Conservation (phyloP, 2,113 vertebrate genomes). For the Suricata suricatta region DNA sequence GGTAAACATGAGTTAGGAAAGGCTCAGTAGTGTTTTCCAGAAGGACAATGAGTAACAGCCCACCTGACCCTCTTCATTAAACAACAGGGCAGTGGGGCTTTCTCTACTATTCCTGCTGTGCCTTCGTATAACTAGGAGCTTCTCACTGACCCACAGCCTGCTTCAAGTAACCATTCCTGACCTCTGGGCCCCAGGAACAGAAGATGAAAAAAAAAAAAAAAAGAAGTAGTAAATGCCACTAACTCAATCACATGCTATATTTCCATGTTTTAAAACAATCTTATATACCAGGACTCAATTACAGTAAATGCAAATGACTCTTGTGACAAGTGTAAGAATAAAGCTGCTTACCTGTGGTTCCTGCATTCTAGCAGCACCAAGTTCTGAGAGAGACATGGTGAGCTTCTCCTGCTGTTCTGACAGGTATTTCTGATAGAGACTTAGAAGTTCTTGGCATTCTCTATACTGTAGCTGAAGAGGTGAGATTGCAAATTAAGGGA, state of each 20-base stretch:
- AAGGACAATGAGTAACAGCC: constrained; percentile 28
- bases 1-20: constrained; percentile 19
- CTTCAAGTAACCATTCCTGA: neutral
- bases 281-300: neutral
- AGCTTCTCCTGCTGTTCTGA: constrained; percentile 95
- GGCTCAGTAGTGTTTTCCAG: constrained; percentile 9
- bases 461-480: constrained; percentile 95
- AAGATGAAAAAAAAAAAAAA: constrained; percentile 21
- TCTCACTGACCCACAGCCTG: neutral
- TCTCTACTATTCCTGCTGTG: constrained; percentile 24
- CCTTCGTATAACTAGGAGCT: neutral
- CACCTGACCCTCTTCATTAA: constrained; percentile 29
- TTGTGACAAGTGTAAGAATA: constrained; percentile 26
- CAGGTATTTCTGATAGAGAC: constrained; percentile 97
- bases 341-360: constrained; percentile 88
- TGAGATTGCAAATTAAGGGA: constrained; percentile 90
- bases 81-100: neutral
- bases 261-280: neutral
- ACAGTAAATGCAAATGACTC: neutral
- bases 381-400: constrained; percentile 89
- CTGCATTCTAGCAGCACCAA: constrained; percentile 83
- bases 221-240: neutral
- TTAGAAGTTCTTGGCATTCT: constrained; percentile 96
- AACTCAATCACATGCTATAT: neutral
- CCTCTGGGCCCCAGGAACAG: neutral